Conservation (phyloP, 2,888 invertebrate species). For the Nasonia oneida region DNA sequence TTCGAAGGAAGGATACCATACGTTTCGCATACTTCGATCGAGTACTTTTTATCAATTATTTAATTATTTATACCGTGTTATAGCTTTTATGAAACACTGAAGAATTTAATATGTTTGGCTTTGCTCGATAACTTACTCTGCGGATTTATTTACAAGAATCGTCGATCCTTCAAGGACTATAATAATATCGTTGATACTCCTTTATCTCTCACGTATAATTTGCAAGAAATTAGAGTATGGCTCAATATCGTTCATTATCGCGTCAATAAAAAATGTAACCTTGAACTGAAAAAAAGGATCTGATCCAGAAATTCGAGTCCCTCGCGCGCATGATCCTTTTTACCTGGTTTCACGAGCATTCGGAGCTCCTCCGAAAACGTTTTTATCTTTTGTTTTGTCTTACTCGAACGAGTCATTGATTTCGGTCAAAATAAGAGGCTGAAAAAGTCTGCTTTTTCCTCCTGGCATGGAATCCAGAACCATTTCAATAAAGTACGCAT, state of each 20-base stretch:
- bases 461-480: not conserved
- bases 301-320: slow-evolving; percentile 43
- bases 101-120: too few species aligned
- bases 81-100: too few species aligned
- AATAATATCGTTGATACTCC: not conserved
- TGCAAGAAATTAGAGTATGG: slow-evolving; percentile 15
- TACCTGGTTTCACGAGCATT: slow-evolving; percentile 22
- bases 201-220: not conserved
- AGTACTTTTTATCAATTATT: not conserved
- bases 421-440: not conserved
- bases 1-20: not conserved
- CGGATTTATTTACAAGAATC: not conserved
- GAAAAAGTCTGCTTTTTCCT: not conserved
- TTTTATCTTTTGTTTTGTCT: not conserved
- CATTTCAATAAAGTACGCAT: slow-evolving; percentile 13
- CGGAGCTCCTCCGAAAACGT: not conserved
- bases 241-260: slow-evolving; percentile 16
- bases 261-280: slow-evolving; percentile 38
- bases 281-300: slow-evolving; percentile 49
- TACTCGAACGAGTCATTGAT: not conserved
- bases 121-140: not conserved
- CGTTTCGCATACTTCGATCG: not conserved
- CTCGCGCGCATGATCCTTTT: not conserved
- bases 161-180: not conserved
- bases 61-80: too few species aligned